A percentile compares a stretch with the other conserved stretches of the same genome.
Evolutionary conservation across 1,140 invertebrate genomes (phyloP).

Genomic region (Nomia melanderi): DNA sequence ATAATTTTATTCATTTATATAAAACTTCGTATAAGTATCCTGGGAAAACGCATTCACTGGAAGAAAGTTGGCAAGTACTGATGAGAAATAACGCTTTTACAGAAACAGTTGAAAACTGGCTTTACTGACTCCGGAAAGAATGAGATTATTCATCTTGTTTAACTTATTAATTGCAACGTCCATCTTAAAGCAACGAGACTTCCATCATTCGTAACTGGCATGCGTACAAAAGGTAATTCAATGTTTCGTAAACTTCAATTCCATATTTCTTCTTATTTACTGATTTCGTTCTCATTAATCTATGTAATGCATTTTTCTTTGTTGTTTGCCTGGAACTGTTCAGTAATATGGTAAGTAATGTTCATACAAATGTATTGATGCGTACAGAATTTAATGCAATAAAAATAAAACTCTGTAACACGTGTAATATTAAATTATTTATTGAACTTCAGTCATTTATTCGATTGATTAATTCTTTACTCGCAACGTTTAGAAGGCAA

Average conservation of each 20-base stretch:
- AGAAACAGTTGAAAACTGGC: constrained; percentile 46
- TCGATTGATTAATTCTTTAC: too few species aligned
- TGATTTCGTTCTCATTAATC: neutral
- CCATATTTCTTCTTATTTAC: neutral
- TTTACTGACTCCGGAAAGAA: constrained; percentile 20
- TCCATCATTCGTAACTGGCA: neutral
- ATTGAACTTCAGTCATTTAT: too few species aligned
- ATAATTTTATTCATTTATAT: constrained; percentile 67
- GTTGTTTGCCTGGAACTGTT: too few species aligned
- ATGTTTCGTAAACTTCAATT: neutral
- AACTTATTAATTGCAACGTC: constrained; percentile 48
- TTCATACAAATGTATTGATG: too few species aligned
- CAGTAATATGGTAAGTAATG: too few species aligned
- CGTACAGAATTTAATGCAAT: too few species aligned
- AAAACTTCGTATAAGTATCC: constrained; percentile 55
- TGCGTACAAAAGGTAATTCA: constrained; percentile 9
- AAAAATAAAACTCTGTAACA: too few species aligned
- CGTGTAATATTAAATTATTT: too few species aligned
- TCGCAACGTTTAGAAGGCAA: too few species aligned
- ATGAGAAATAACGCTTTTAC: constrained; percentile 27
- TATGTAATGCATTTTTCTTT: neutral
- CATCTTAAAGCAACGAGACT: neutral
- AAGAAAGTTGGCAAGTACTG: constrained; percentile 51
- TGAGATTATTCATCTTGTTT: constrained; percentile 48
- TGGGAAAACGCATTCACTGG: constrained; percentile 32